Evolutionary conservation across 2,113 vertebrate species (phyloP), one percentile per base, ranked within the genome.

Genomic region (Copsychus sechellarum): DNA sequence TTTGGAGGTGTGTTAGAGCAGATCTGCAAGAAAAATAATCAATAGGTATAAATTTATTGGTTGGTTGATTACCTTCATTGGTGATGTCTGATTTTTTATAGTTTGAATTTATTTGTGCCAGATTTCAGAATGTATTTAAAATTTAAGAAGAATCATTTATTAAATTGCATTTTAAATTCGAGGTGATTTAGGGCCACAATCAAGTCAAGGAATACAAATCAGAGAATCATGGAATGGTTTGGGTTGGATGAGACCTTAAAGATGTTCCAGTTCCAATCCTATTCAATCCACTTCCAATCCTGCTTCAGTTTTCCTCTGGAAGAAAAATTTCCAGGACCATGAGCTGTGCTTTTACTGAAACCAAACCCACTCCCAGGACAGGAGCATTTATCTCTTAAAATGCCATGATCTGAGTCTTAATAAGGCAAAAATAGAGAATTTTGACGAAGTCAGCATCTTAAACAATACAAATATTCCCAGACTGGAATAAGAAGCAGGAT

Each of bases 111-210:
- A 17, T 19, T 60, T 5, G 1, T 33, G 34, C 3, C 64, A 29
- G 38, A 14, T 26, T 43, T 78, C 54, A 50, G 40, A 34, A 26
- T 67, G 12, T 13, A 23, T 86, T 65, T 95, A 43, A 58, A 90
- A 38, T 58, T 28, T 24, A 54, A 33, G 11, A 18, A 8, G 11
- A 76, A 15, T 3, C 0, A 0, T 36, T 62, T 13, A n/a, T 25
- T 1, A 31, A 11, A 17, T 8, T 21, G 2, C 2, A 1, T 70
- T 31, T 38, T n/a, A 6, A 60, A 21, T 48, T 16, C 17, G 10
- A 36, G 12, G 13, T 21, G 10, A 2, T 70, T 31, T 11, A 16
- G 54, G 14, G 28, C 9, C 33, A 9, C 15, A 31, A 53, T 13
- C 22, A 22, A 48, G 12, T 36, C 50, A 26, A 58, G 31, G 8